Evolutionary conservation across 2,888 invertebrate species (phyloP), one percentile per base, ranked within the genome.

Genomic region (Drosophila picticornis): DNA sequence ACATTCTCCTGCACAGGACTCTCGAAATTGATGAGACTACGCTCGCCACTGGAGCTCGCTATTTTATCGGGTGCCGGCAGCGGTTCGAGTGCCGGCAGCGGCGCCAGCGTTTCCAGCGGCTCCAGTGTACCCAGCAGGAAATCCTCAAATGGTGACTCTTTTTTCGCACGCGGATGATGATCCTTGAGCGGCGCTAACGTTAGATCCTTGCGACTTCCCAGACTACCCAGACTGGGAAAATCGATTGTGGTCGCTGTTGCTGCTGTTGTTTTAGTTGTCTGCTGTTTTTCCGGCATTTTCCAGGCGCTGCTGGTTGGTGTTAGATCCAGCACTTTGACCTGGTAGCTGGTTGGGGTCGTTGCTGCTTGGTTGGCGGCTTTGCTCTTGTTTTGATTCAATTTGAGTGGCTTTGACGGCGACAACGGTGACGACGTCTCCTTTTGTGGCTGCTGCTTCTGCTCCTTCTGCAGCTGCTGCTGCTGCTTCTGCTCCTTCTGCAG

Each of bases 11-110:
- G 84, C 34, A 90, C 56, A 1, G 93, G 93, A 79, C 93, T 93
- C 77, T 93, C 93, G 50, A 93, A 93, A 62, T 92, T 93, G 10
- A 93, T 93, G 4, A 93, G 86, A 64, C 92, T 92, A 0, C 88
- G 0, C 84, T 78, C n/a, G 67, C 25, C 3, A 66, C 9, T 11
- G 6, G 2, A 0, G 50, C 27, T 29, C 1, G 11, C 4, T n/a
- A n/a, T 22, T 51, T 70, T 66, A 5, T 66, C 68, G 10, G 60
- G 72, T 34, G 87, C 72, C 43, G 88, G 90, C 29, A 92, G 73
- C 19, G 91, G 90, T 65, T 91, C 91, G 11, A 91, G 66, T 1
- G 81, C 76, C 5, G 92, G 91, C 51, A 92, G 65, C 9, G 92
- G 92, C 7, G 91, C 88, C 61, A 90, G 31, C 11, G 80, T 60